Evolutionary conservation across 1,140 invertebrate species (phyloP), one percentile per base, ranked within the genome.

Genomic region (Drosophila orena): DNA sequence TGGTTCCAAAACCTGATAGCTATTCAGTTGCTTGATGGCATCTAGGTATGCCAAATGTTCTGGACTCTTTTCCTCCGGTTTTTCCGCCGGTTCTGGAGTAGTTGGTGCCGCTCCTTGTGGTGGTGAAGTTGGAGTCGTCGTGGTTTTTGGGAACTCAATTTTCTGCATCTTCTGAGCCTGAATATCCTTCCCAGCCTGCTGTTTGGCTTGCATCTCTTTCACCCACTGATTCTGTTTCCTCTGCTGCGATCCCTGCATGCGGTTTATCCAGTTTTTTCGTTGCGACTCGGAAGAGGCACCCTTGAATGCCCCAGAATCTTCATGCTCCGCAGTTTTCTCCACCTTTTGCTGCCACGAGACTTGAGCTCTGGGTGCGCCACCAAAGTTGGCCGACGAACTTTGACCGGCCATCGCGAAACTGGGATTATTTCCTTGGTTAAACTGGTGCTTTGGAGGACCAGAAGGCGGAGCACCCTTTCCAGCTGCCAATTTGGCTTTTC

Each of bases 221-320:
- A 86, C 20, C 70, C 83, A 88, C 20, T 88, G 42, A 0, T 65
- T 58, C 61, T 86, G 81, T 15, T 79, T 86, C 17, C 65, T 55
- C 10, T 88, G 77, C 50, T 86, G 83, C 0, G 66, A 27, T 22
- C 75, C 79, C 15, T 86, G 84, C 84, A 88, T 88, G n/a, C 76
- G 79, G 37, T 66, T 79, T 75, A 88, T 72, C 83, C 83, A 88
- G n/a, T 47, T 59, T 1, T 83, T 69, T 6, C 83, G 79, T 34
- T 88, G 70, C 0, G 47, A 17, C 10, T 75, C 64, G 0, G 57
- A 55, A 5, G 49, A 24, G 20, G 73, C 37, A 0, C 59, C 79
- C 4, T 55, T 81, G 46, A 68, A 20, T 1, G 64, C 22, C n/a
- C 17, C 17, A 0, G 37, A 0, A 43, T 22, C 38, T 27, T 52